phyloP scores from a whole-genome alignment of 2,888 invertebrate genomes.

The Nemapogon koenigi region DNA sequence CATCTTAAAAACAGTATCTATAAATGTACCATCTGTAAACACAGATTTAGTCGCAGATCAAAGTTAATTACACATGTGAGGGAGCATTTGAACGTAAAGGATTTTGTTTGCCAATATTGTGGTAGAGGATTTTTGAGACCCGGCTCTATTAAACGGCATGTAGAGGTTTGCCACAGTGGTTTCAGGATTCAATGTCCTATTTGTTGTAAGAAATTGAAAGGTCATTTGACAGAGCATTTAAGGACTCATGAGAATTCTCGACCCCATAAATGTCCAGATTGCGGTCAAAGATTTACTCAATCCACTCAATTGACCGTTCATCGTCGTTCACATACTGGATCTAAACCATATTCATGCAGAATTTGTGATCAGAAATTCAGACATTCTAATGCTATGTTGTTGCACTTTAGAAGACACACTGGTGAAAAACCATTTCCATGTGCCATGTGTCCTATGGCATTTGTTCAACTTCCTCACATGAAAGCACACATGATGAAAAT shows the following conservation, averaged over 20 bases:
- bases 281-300: slow-evolving; percentile 82
- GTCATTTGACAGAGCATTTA: slow-evolving; percentile 84
- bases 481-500: slow-evolving; percentile 89
- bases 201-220: slow-evolving; percentile 81
- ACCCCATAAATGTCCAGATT: slow-evolving; percentile 79
- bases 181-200: slow-evolving; percentile 80
- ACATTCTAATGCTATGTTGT: slow-evolving; percentile 83
- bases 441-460: slow-evolving; percentile 73
- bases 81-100: slow-evolving; percentile 76
- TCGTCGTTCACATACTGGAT: slow-evolving; percentile 83
- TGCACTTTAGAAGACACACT: slow-evolving; percentile 83
- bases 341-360: slow-evolving; percentile 81
- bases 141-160: slow-evolving; percentile 77
- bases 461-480: slow-evolving; percentile 84
- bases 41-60: slow-evolving; percentile 72
- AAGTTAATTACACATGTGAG: slow-evolving; percentile 70
- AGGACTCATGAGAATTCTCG: slow-evolving; percentile 78
- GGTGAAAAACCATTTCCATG: slow-evolving; percentile 85
- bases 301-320: slow-evolving; percentile 86
- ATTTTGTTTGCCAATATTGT: slow-evolving; percentile 81
- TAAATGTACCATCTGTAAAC: slow-evolving; percentile 73
- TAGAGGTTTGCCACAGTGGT: slow-evolving; percentile 77
- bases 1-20: slow-evolving; percentile 78
- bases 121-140: slow-evolving; percentile 78
- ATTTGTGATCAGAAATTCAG: slow-evolving; percentile 82